phyloP scores from a whole-genome alignment of 2,113 vertebrate species.

The Pogona vitticeps region DNA sequence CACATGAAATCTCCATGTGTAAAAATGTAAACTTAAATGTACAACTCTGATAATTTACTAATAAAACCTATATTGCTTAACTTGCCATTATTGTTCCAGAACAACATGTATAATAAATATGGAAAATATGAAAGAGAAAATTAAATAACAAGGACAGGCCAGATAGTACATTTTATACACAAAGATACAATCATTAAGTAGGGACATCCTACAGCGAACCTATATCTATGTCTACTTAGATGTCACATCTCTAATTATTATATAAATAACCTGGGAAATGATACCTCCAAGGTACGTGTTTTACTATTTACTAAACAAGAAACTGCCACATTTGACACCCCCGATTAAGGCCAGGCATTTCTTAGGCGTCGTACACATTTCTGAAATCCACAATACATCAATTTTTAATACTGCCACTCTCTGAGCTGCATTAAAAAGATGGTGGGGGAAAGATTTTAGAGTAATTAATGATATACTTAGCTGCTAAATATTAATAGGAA shows the following conservation, averaged over 20 bases:
- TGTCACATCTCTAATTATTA: conserved; percentile 62
- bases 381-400: conserved; percentile 92
- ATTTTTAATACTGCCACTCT: conserved; percentile 91
- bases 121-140: conserved; percentile 55
- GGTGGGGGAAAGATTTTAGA: conserved; percentile 91
- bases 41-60: conserved; percentile 13
- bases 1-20: conserved; percentile 50
- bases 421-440: conserved; percentile 92
- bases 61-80: conserved; percentile 13
- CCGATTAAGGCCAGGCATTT: conserved; percentile 81
- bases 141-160: conserved; percentile 41
- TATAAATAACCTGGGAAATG: conserved; percentile 72
- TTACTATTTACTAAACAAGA: conserved; percentile 84
- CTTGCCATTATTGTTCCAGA: conserved; percentile 36
- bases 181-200: conserved; percentile 29
- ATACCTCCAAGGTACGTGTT: conserved; percentile 72
- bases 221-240: conserved; percentile 49
- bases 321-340: conserved; percentile 82
- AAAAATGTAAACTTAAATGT: conserved; percentile 56
- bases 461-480: conserved; percentile 99
- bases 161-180: conserved; percentile 38
- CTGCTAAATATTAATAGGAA: conserved; percentile 98
- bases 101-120: conserved; percentile 43
- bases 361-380: conserved; percentile 86
- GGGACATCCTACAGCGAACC: conserved; percentile 39